Evolutionary conservation across 2,888 invertebrate genomes (phyloP).

Genomic region (Epinotia bilunana): DNA sequence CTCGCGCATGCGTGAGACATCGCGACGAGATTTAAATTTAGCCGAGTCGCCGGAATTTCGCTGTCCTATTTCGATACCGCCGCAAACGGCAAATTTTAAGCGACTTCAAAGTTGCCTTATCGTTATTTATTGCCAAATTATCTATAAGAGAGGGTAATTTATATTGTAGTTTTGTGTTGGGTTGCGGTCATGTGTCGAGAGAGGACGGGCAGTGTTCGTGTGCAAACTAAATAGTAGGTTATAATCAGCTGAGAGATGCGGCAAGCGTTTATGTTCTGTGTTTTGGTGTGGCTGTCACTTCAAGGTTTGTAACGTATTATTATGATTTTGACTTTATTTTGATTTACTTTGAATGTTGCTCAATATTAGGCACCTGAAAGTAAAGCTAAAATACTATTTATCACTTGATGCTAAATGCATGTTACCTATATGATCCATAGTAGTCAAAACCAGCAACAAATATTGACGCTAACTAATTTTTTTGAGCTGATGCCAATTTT

Average conservation of each 20-base stretch:
- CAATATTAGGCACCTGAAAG: neutral
- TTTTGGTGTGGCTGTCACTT: conserved; percentile 63
- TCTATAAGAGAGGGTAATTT: conserved; percentile 33
- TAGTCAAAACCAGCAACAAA: neutral
- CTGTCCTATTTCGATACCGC: conserved; percentile 73
- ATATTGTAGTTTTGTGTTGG: conserved; percentile 13
- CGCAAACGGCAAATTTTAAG: conserved; percentile 67
- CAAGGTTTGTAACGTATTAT: conserved; percentile 58
- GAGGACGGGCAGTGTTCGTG: conserved; percentile 52
- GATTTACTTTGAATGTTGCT: neutral
- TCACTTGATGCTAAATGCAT: neutral
- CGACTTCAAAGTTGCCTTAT: conserved; percentile 46
- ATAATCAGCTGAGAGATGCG: conserved; percentile 54
- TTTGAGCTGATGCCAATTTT: neutral
- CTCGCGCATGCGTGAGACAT: conserved; percentile 75
- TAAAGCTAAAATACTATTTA: neutral
- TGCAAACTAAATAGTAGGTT: conserved; percentile 50
- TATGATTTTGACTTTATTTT: neutral
- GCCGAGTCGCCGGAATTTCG: conserved; percentile 71
- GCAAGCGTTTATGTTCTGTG: conserved; percentile 53
- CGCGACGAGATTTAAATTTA: conserved; percentile 78
- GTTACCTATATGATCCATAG: neutral
- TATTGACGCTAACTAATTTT: neutral
- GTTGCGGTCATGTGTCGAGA: conserved; percentile 49
- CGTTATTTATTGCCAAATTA: conserved; percentile 43